phyloP scores from a whole-genome alignment of 2,797 vertebrate genomes.

The Pachyuromys duprasi region DNA sequence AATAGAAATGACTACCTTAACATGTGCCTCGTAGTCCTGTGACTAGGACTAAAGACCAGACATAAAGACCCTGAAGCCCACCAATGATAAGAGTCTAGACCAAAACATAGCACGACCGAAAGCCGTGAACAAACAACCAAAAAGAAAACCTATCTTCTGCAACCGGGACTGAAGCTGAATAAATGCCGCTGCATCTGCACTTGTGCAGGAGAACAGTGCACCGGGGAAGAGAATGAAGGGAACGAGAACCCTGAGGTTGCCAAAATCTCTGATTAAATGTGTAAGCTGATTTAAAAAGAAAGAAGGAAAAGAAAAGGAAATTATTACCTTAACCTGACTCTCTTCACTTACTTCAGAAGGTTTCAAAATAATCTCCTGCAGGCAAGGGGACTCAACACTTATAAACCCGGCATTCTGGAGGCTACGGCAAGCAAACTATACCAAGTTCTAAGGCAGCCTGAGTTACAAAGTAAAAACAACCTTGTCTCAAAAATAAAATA shows the following conservation, averaged over 20 bases:
- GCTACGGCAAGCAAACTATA: neutral
- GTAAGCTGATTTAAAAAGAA: conserved; percentile 40
- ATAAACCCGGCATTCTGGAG: neutral
- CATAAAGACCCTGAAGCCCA: neutral
- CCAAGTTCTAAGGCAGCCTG: neutral
- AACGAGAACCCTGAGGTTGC: conserved; percentile 6
- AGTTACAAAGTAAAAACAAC: neutral
- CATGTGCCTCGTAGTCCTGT: neutral
- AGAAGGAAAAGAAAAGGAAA: neutral
- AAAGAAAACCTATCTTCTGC: neutral
- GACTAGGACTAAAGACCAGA: neutral
- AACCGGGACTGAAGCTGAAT: neutral
- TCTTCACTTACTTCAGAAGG: neutral
- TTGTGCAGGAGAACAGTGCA: neutral
- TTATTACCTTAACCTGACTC: neutral
- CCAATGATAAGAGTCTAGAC: neutral
- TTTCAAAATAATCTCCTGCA: neutral
- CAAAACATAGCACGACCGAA: neutral
- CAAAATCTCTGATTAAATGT: conserved; percentile 70
- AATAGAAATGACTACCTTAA: conserved; percentile 1
- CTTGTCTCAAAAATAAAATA: neutral
- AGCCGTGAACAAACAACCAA: neutral
- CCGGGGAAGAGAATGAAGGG: conserved; percentile 10
- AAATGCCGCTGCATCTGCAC: neutral
- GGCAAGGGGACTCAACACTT: neutral